A percentile compares a stretch with the other conserved stretches of the same genome.
phyloP scores from a whole-genome alignment of 2,888 invertebrate species.

The Drosophila paranaensis region DNA sequence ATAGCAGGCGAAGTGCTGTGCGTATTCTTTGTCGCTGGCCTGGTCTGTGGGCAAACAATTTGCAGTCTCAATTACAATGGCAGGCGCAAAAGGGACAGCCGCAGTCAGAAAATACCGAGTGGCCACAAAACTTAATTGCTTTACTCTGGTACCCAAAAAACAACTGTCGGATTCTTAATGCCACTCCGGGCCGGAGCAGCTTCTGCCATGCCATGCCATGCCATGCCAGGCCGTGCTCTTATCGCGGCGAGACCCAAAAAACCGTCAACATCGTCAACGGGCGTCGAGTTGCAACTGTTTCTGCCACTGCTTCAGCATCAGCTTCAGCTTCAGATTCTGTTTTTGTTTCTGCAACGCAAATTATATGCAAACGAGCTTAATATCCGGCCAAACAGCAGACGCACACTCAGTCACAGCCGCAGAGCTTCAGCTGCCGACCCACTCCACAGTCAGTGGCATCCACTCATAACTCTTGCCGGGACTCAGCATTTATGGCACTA shows the following conservation, averaged over 20 bases:
- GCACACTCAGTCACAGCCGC: slow-evolving; percentile 41
- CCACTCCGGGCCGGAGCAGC: slow-evolving; percentile 10
- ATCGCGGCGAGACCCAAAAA: slow-evolving; percentile 67
- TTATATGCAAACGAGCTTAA: slow-evolving; percentile 80
- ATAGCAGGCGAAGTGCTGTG: slow-evolving; percentile 45
- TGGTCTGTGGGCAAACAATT: slow-evolving; percentile 43
- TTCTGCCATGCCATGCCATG: no score
- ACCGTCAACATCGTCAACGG: slow-evolving; percentile 65
- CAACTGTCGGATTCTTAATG: slow-evolving; percentile 67
- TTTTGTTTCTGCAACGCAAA: slow-evolving; percentile 74
- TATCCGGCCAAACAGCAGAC: slow-evolving; percentile 80
- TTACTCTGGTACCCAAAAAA: slow-evolving; percentile 54
- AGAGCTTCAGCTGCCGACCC: neutral
- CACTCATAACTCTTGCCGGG: slow-evolving; percentile 18
- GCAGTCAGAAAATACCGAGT: slow-evolving; percentile 60
- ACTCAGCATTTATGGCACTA: slow-evolving; percentile 8
- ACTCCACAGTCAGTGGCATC: neutral
- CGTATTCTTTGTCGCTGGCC: slow-evolving; percentile 12
- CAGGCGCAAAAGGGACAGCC: slow-evolving; percentile 43
- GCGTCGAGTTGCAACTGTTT: slow-evolving; percentile 39
- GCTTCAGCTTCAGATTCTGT: slow-evolving; percentile 19
- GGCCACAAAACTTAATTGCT: slow-evolving; percentile 76
- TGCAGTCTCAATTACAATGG: slow-evolving; percentile 60
- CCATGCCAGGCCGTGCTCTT: slow-evolving; percentile 45
- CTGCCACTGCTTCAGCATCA: slow-evolving; percentile 25